Percentiles rank a stretch among this genome's conserved stretches.
Conservation (phyloP, 2,113 vertebrate genomes). For the Anolis carolinensis region DNA sequence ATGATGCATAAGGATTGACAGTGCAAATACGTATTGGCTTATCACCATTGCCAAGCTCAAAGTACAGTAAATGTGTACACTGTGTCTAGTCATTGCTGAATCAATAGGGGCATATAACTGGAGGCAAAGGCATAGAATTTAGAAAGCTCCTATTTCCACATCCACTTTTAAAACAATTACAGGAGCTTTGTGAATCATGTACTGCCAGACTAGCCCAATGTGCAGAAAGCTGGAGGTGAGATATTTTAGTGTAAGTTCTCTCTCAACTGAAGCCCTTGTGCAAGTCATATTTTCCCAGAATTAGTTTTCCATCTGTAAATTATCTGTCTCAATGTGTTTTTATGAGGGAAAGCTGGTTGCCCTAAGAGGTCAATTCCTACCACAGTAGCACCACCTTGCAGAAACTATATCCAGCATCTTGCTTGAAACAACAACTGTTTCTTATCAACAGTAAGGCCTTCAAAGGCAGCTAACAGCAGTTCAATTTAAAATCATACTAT, state of each 20-base stretch:
- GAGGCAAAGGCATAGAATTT: neutral
- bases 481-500: neutral
- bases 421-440: neutral
- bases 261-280: neutral
- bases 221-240: neutral
- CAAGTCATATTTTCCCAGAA: neutral
- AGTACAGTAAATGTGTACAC: neutral
- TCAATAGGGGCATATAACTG: conserved; percentile 16
- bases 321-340: neutral
- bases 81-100: neutral
- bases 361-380: too few species aligned
- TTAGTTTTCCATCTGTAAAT: neutral
- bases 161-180: conserved; percentile 10
- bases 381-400: neutral
- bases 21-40: neutral
- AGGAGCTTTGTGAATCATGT: neutral
- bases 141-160: neutral
- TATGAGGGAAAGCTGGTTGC: neutral
- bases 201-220: neutral
- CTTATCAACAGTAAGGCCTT: neutral
- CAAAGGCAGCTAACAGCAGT: neutral
- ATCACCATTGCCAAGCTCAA: conserved; percentile 17
- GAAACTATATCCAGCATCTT: neutral
- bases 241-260: neutral
- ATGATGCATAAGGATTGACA: conserved; percentile 7